phyloP scores from a whole-genome alignment of 2,113 vertebrate species.

The Ceyx margarethae region DNA sequence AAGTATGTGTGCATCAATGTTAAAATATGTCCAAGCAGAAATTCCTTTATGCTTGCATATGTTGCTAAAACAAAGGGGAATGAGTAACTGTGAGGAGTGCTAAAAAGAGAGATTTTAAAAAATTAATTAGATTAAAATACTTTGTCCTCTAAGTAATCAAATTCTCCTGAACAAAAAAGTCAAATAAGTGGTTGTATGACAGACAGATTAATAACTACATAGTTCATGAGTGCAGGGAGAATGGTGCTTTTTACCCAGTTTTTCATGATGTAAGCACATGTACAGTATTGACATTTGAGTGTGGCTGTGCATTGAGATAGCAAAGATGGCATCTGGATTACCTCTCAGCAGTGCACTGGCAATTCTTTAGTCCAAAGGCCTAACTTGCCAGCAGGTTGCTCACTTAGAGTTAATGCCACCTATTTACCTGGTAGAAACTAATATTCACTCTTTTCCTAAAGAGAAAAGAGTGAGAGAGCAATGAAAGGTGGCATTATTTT shows the following conservation, averaged over 20 bases:
- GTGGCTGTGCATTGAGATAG: background rate
- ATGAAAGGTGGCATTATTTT: background rate
- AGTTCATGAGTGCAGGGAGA: background rate
- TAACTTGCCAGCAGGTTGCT: background rate
- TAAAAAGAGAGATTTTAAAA: background rate
- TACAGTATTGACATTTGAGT: accelerated
- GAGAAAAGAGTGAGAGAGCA: background rate
- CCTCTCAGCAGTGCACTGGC: background rate
- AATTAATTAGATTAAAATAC: background rate
- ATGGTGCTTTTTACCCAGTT: background rate
- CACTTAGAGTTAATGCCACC: background rate
- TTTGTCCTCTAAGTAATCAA: background rate
- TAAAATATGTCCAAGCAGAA: background rate
- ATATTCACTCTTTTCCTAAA: background rate
- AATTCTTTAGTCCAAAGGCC: background rate
- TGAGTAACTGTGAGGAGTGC: background rate
- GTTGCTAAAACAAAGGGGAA: background rate
- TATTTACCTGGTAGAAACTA: background rate
- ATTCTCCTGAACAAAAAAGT: background rate
- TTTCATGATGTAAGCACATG: background rate
- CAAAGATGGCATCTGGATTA: background rate
- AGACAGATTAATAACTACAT: background rate
- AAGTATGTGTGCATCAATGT: background rate
- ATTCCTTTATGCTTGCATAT: background rate
- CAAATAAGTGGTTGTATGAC: background rate